phyloP scores from a whole-genome alignment of 2,888 invertebrate species.

The Pachycephus smyrnensis region DNA sequence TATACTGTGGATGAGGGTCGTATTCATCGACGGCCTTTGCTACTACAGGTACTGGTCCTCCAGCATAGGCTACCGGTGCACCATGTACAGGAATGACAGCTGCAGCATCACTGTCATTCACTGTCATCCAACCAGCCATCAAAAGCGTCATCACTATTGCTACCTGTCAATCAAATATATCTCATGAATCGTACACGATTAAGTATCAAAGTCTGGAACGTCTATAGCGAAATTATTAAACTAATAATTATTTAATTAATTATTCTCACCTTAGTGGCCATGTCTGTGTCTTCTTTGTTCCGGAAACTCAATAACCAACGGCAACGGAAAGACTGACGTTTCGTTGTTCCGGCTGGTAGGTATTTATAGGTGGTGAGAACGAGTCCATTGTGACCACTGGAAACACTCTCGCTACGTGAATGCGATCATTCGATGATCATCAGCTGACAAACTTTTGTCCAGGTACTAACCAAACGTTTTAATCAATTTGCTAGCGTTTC shows the following conservation, averaged over 20 bases:
- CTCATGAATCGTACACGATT: too few species aligned
- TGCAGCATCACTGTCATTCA: too few species aligned
- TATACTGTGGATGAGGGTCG: conserved; percentile 8
- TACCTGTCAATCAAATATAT: too few species aligned
- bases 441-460: not conserved
- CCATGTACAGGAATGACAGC: too few species aligned
- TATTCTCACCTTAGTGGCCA: not conserved
- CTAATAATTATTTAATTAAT: not conserved
- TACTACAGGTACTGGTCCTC: not conserved
- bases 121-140: too few species aligned
- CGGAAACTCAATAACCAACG: not conserved
- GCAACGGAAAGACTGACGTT: conserved; percentile 47
- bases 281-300: not conserved
- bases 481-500: too few species aligned
- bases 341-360: conserved; percentile 39
- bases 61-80: not conserved
- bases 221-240: not conserved
- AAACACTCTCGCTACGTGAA: not conserved
- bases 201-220: too few species aligned
- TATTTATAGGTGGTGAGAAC: conserved; percentile 52
- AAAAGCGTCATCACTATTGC: too few species aligned
- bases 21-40: not conserved
- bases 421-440: not conserved
- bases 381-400: conserved; percentile 2
- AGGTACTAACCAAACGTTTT: too few species aligned